Evolutionary conservation across 2,113 vertebrate genomes (phyloP), one percentile per base, ranked within the genome.

Genomic region (Lates calcarifer): DNA sequence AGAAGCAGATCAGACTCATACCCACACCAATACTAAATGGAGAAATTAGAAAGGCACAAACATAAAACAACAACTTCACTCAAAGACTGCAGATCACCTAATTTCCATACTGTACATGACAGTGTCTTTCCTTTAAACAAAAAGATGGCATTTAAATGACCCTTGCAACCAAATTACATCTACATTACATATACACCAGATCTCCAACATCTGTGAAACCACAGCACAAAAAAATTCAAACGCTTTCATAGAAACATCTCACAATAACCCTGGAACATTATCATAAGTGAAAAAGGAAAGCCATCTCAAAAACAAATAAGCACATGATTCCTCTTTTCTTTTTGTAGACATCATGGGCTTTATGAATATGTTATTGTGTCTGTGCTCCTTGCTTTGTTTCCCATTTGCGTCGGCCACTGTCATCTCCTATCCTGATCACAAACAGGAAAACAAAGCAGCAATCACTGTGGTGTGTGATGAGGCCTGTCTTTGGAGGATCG

Each of bases 361-460:
- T 84, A 85, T 89, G 83, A 92, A 92, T 87, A 67, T 31, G 58
- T 87, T 88, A 88, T 79, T 90, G 85, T 78, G 72, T 56, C 56
- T 77, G 70, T 29, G 71, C 68, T 62, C 66, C 84, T 82, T 33
- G 86, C 79, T 79, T 82, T 61, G 77, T 76, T 68, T 81, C 87
- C 83, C 85, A 58, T 86, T 84, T 51, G 80, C 24, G 28, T 89
- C n/a, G 70, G 74, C 85, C 85, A 84, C 87, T 87, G 90, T 84
- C 87, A 88, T 90, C 90, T 87, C 56, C 80, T 53, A 85, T 91
- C 92, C 90, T 79, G 84, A 93, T 93, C 88, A 88, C 85, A 90
- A 91, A 90, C 72, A 65, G 79, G 79, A 80, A 93, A 90, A 91
- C 90, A 93, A 94, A 93, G 90, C 86, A 10, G 81, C 87, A 93